Evolutionary conservation across 37 sponge, comb jelly and placozoan genomes (phyloP), one percentile per base, ranked within the genome.

Genomic region (Oopsacas minuta): DNA sequence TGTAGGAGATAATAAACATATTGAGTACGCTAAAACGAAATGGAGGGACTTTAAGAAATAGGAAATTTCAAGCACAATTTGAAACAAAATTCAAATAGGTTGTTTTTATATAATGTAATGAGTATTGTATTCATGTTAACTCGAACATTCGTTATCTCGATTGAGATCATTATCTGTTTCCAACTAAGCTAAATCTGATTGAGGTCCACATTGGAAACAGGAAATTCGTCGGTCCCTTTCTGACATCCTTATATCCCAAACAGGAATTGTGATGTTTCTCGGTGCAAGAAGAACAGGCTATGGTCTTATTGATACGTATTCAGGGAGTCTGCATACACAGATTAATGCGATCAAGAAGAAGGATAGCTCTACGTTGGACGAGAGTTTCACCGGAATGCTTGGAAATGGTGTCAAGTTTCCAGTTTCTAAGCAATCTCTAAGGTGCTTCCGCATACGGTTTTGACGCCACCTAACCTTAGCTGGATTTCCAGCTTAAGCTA

Each of bases 391-490:
- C 28, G 32, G 75, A 61, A 61, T 61, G 32, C 32, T 61, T 61
- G 42, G 42, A 39, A 84, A 84, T 35, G 84, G 84, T 25, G 39
- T 34, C 22, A 84, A 8, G 10, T 22, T 39, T 39, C 49, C 36
- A 8, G 42, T 28, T 35, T 84, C 51, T 35, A 84, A 35, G 49
- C 84, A 84, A 1, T 1, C 49, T 34, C 23, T 49, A 3, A 39
- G 51, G 49, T 84, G 84, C 30, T 1, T 39, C 28, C 84, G 84
- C 84, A 84, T 84, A 5, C 49, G 17, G 22, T 23, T 23, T 10
- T 84, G 84, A 28, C 7, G 51, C 36, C 36, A 84, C n/a, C 52
- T 32, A 37, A 69, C 22, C 36, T 83, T 53, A 36, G 38, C 38
- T 37, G 81, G 81, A 37, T 75, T 81, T 22, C 17, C 38, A 0